These are phyloP conservation scores for Elegia similella DNA, from an alignment of 2,888 invertebrate genomes.

Conservation along the genomic window DNA sequence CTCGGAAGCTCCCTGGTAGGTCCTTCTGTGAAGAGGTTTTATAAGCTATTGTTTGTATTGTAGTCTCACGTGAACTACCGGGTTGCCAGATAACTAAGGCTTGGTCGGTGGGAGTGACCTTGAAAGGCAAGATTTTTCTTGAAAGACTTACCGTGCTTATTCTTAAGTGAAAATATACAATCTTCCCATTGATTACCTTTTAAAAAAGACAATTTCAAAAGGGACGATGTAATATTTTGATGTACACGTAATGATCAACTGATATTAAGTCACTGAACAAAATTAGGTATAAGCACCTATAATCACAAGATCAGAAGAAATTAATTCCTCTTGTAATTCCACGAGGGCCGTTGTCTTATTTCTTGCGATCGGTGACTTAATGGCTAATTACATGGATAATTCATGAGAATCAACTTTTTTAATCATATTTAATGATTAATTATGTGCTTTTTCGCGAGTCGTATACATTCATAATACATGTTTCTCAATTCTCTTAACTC, in stretches of 20 bases:
- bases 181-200: not conserved
- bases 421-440: constrained; percentile 30
- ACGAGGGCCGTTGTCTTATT: constrained; percentile 4
- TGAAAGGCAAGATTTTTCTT: no score
- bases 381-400: constrained; percentile 56
- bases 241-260: not conserved
- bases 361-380: constrained; percentile 22
- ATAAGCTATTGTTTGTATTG: constrained; percentile 46
- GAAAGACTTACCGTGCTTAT: no score
- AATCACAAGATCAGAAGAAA: constrained; percentile 14
- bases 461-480: not conserved
- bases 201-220: not conserved
- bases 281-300: constrained; percentile 11
- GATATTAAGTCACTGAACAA: constrained; percentile 13
- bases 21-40: constrained; percentile 62
- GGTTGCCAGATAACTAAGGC: not conserved
- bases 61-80: constrained; percentile 4
- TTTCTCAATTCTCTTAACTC: not conserved
- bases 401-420: constrained; percentile 41
- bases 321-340: constrained; percentile 18
- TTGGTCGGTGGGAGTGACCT: not conserved
- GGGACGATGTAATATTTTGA: not conserved
- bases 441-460: constrained; percentile 15
- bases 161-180: not conserved
- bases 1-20: constrained; percentile 43